Evolutionary conservation across 2,797 vertebrate genomes (phyloP).

Genomic region (Halcyon leucocephala): DNA sequence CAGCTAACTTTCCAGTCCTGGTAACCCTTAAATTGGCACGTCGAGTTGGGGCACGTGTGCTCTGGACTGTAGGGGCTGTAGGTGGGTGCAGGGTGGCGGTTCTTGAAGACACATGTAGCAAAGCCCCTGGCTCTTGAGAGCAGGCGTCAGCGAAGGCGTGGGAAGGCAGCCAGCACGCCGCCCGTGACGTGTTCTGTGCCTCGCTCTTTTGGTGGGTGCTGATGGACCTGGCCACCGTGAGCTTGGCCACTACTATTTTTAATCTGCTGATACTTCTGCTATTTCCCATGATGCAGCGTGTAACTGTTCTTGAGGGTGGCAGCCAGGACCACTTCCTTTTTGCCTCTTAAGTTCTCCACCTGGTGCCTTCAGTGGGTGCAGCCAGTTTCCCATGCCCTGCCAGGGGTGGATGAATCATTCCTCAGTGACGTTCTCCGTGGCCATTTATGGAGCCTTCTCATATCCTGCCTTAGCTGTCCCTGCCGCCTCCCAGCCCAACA

Average conservation of each 20-base stretch:
- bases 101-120: background rate
- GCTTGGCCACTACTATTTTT: background rate
- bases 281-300: accelerated
- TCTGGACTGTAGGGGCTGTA: background rate
- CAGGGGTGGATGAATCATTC: background rate
- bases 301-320: background rate
- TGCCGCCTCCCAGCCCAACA: background rate
- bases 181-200: too few relatives aligned
- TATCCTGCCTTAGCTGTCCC: background rate
- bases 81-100: background rate
- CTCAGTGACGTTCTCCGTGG: accelerated
- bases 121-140: background rate
- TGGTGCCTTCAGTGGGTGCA: background rate
- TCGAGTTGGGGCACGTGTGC: background rate
- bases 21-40: background rate
- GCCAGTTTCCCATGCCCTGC: background rate
- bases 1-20: background rate
- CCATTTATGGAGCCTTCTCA: background rate
- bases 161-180: accelerated
- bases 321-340: background rate
- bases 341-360: background rate
- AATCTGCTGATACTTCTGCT: background rate
- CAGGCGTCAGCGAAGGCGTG: accelerated
- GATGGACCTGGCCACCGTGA: background rate
- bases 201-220: background rate